Percentiles rank a stretch among this genome's conserved stretches.
Conservation (phyloP, 2,888 invertebrate species). For the Thyatira batis region DNA sequence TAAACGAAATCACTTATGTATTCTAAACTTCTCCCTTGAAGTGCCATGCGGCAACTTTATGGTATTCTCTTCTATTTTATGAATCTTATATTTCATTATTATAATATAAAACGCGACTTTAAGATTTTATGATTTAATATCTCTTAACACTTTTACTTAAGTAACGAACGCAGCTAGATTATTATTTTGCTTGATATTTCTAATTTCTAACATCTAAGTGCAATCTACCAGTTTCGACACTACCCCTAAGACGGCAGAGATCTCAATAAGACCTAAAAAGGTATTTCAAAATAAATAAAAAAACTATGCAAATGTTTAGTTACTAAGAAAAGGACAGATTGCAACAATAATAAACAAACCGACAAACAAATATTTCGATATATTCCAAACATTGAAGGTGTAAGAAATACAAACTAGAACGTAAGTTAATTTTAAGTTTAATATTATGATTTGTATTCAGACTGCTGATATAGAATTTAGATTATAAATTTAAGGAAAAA, state of each 20-base stretch:
- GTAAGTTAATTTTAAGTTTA: slow-evolving; percentile 38
- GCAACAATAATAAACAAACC: neutral
- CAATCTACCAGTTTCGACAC: too few relatives aligned
- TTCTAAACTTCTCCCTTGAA: slow-evolving; percentile 45
- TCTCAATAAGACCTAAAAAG: neutral
- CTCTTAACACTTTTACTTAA: too few relatives aligned
- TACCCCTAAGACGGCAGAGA: too few relatives aligned
- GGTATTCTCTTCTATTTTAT: neutral
- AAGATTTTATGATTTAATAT: too few relatives aligned
- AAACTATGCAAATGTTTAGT: neutral
- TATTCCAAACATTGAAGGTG: too few relatives aligned
- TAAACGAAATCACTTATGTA: neutral
- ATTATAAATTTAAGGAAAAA: slow-evolving; percentile 17
- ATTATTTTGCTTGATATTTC: too few relatives aligned
- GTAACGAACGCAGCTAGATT: too few relatives aligned
- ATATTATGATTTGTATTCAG: slow-evolving; percentile 32
- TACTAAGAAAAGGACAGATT: neutral
- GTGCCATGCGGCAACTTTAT: slow-evolving; percentile 52
- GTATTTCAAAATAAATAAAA: neutral
- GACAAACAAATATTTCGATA: too few relatives aligned
- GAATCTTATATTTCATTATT: too few relatives aligned
- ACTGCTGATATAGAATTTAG: slow-evolving; percentile 37
- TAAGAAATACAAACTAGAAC: slow-evolving; percentile 40
- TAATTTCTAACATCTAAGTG: too few relatives aligned
- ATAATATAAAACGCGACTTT: slow-evolving; percentile 4